These are phyloP conservation scores for Hydropotes inermis DNA, from an alignment of 2,113 vertebrate species.

Conservation along the genomic window DNA sequence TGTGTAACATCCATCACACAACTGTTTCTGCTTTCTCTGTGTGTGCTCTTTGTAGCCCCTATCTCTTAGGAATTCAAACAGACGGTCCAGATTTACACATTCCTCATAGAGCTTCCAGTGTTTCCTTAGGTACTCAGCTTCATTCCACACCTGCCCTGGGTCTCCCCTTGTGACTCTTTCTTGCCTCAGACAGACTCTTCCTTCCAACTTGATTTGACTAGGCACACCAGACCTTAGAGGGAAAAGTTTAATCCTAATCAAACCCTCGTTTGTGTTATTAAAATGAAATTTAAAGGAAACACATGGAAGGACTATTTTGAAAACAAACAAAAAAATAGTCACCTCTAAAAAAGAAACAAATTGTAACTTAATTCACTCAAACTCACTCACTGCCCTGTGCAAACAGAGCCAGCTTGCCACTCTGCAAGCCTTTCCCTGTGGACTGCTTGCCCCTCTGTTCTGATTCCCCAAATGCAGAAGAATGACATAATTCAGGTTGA, in stretches of 20 bases:
- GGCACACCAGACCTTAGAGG: neutral
- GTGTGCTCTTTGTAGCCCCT: neutral
- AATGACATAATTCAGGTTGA: constrained; percentile 57
- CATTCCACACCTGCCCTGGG: neutral
- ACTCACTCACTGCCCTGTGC: neutral
- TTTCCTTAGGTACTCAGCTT: neutral
- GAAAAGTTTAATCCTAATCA: neutral
- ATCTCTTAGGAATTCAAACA: neutral
- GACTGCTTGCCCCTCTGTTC: neutral
- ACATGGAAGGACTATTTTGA: neutral
- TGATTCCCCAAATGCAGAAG: neutral
- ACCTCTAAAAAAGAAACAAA: neutral
- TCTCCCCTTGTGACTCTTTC: neutral
- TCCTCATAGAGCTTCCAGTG: neutral
- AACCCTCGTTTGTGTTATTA: neutral
- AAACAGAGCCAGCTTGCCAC: neutral
- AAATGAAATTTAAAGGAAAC: constrained; percentile 33
- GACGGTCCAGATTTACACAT: neutral
- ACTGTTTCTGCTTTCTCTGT: constrained; percentile 37
- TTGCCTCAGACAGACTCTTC: neutral
- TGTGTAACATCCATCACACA: constrained; percentile 65
- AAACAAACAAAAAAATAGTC: neutral
- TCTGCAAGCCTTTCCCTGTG: neutral
- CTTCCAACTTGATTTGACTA: constrained; percentile 20
- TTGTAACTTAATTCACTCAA: neutral